phyloP scores from a whole-genome alignment of 2,113 vertebrate genomes.

The Ivindomyrus marchei region DNA sequence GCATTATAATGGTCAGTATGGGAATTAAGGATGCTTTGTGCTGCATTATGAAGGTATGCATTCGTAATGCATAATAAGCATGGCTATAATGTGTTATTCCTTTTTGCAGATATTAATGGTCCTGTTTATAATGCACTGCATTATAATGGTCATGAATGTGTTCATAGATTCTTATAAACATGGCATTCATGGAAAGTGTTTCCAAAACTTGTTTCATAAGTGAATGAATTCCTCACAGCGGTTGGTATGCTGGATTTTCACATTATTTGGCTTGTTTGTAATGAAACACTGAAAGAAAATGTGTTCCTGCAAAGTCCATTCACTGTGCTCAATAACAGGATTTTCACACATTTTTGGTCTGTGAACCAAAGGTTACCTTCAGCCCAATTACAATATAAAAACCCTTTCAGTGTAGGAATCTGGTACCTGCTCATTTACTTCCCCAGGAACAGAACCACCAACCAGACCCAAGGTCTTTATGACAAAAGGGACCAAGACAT shows the following conservation, averaged over 20 bases:
- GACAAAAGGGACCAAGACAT: not conserved
- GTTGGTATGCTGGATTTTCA: not conserved
- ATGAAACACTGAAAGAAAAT: not conserved
- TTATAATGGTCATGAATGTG: not conserved
- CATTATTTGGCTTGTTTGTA: not conserved
- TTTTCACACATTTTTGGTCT: not conserved
- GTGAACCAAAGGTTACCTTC: not conserved
- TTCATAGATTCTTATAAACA: not conserved
- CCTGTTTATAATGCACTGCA: too few relatives aligned
- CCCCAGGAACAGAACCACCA: not conserved
- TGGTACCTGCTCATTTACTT: not conserved
- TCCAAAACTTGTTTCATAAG: not conserved
- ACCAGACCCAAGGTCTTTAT: not conserved
- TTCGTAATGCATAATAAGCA: too few relatives aligned
- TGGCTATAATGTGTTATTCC: too few relatives aligned
- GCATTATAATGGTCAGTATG: too few relatives aligned
- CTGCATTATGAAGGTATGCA: too few relatives aligned
- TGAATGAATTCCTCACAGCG: not conserved
- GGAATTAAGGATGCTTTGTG: too few relatives aligned
- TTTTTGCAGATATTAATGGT: too few relatives aligned
- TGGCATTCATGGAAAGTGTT: not conserved
- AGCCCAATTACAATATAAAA: not conserved
- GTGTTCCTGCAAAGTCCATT: not conserved
- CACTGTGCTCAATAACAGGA: not conserved
- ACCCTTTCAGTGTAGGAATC: not conserved